These are phyloP conservation scores for Seladonia tumulorum DNA, from an alignment of 2,888 invertebrate genomes.

Conservation along the genomic window DNA sequence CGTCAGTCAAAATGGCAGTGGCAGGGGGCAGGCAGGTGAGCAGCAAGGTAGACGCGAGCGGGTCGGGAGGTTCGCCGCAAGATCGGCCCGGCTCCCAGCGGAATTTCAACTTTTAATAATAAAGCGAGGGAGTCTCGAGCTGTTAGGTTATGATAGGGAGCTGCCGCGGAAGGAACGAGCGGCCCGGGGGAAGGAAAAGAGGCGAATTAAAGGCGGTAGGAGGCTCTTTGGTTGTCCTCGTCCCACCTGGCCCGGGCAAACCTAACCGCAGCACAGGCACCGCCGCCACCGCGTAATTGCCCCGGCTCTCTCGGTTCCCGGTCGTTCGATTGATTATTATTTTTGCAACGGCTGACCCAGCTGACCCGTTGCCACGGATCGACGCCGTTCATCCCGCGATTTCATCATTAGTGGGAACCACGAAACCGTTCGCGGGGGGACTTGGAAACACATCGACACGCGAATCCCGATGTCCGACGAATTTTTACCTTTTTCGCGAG, in stretches of 20 bases:
- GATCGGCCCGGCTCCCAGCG: constrained; percentile 76
- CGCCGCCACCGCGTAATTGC: constrained; percentile 82
- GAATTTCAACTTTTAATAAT: constrained; percentile 83
- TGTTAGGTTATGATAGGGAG: constrained; percentile 77
- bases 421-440: constrained; percentile 27
- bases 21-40: constrained; percentile 32
- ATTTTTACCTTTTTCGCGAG: background rate
- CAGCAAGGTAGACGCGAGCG: background rate
- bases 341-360: constrained; percentile 72
- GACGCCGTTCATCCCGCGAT: constrained; percentile 45
- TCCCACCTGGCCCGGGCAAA: constrained; percentile 67
- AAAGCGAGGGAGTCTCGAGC: constrained; percentile 81
- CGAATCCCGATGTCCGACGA: constrained; percentile 6
- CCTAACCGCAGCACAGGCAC: constrained; percentile 80
- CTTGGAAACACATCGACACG: constrained; percentile 17
- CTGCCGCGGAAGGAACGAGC: constrained; percentile 39
- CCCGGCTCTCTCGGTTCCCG: constrained; percentile 73
- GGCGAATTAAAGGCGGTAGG: constrained; percentile 71
- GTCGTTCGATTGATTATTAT: constrained; percentile 78
- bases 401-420: constrained; percentile 59
- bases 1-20: constrained; percentile 39
- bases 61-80: constrained; percentile 61
- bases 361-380: constrained; percentile 54
- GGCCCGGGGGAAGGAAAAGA: constrained; percentile 31
- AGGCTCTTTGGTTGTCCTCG: constrained; percentile 43